phyloP scores from a whole-genome alignment of 2,113 vertebrate genomes.

The Chascanopsetta lugubris region DNA sequence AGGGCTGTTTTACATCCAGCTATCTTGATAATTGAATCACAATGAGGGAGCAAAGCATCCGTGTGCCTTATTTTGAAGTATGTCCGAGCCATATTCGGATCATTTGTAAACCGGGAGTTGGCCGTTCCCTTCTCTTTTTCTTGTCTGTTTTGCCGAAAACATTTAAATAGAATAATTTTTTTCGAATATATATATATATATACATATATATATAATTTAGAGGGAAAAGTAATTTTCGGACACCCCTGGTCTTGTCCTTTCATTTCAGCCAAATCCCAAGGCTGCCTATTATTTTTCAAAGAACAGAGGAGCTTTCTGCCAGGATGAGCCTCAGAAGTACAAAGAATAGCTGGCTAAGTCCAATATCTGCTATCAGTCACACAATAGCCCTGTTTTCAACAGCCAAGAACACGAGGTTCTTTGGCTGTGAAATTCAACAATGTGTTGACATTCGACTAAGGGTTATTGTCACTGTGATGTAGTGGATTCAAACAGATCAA shows the following conservation, averaged over 20 bases:
- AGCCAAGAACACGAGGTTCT: slow-evolving; percentile 15
- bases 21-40: no score
- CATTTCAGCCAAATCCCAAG: slow-evolving; percentile 62
- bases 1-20: no score
- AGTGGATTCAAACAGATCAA: neutral
- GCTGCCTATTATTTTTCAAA: slow-evolving; percentile 72
- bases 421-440: neutral
- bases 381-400: slow-evolving; percentile 36
- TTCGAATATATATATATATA: no score
- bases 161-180: no score
- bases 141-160: no score
- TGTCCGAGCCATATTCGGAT: no score
- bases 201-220: no score
- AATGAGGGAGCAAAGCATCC: no score
- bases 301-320: slow-evolving; percentile 36
- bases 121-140: no score
- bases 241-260: slow-evolving; percentile 60
- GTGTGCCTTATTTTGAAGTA: no score
- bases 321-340: slow-evolving; percentile 43
- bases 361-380: slow-evolving; percentile 28
- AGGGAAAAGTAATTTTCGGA: slow-evolving; percentile 66
- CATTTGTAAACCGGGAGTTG: no score
- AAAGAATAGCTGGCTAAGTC: slow-evolving; percentile 30
- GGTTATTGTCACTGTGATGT: neutral
- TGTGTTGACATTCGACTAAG: neutral